Evolutionary conservation across 2,888 invertebrate genomes (phyloP), one percentile per base, ranked within the genome.

Genomic region (Caenorhabditis wallacei): DNA sequence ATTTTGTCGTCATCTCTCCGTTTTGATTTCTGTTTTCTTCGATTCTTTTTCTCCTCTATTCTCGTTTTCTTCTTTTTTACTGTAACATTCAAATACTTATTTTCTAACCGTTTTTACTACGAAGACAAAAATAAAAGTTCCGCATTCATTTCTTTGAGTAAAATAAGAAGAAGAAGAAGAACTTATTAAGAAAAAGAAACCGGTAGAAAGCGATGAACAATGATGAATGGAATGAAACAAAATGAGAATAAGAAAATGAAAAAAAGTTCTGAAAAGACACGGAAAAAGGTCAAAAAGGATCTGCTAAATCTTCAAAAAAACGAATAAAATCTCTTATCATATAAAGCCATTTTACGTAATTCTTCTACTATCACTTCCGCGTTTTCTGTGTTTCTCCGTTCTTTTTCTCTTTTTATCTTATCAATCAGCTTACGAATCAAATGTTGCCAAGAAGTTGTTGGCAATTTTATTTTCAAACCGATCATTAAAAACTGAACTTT

Each of bases 391-490:
- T 10, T 78, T 48, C 61, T 30, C 51, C 56, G 40, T 30, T 30
- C 30, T 71, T n/a, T n/a, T n/a, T 54, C 61, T 48, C 35, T 46
- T 43, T 56, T 51, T 72, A 64, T 80, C 79, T 80, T 63, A 53
- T 63, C 70, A 68, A 35, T 70, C 64, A 48, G 61, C 43, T 61
- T 64, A 37, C 63, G 48, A 61, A 56, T 54, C 51, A 26, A 69
- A 53, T 66, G 66, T 66, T 66, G 66, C 66, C 40, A 40, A 40
- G 20, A 26, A 24, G 30, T 30, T 56, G 40, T 18, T 26, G 53
- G 20, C 22, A 18, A 35, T 26, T 16, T 59, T 22, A 51, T 46
- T 20, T 40, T 30, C 30, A 30, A 30, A 30, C 8, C 30, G 30
- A 30, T 5, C 8, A 30, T 30, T 8, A 30, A n/a, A n/a, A n/a